Evolutionary conservation across 2,888 invertebrate species (phyloP).

Genomic region (Drosophila niveifrons): DNA sequence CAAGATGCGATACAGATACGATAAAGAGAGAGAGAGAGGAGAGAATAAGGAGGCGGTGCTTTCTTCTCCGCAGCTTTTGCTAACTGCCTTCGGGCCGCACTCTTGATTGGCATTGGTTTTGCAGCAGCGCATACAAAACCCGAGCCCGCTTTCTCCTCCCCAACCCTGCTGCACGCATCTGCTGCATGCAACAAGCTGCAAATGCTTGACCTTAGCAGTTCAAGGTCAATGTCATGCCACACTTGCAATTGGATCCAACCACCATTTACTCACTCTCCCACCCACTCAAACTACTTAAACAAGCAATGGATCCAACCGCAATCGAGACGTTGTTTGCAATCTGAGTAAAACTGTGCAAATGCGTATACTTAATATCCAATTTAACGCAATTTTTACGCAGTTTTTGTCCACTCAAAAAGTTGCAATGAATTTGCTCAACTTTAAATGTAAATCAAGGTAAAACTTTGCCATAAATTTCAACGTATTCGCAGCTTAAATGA

Average conservation of each 20-base stretch:
- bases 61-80: slow-evolving; percentile 5
- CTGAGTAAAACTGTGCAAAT: slow-evolving; percentile 1
- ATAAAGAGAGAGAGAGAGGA: slow-evolving; percentile 12
- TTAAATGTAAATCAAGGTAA: not conserved
- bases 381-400: not conserved
- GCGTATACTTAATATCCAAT: slow-evolving; percentile 13
- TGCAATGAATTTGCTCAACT: not conserved
- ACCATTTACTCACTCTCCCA: not conserved
- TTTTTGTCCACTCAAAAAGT: not conserved
- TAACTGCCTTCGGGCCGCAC: slow-evolving; percentile 24
- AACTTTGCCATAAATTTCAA: no score
- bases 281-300: slow-evolving; percentile 12
- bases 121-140: not conserved
- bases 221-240: slow-evolving; percentile 64
- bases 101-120: slow-evolving; percentile 26
- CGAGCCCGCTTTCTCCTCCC: not conserved
- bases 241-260: slow-evolving; percentile 4
- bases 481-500: no score
- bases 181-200: slow-evolving; percentile 71
- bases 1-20: slow-evolving; percentile 33
- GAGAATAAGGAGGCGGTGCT: not conserved
- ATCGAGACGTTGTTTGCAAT: slow-evolving; percentile 11
- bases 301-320: not conserved
- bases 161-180: not conserved
- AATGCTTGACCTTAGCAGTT: slow-evolving; percentile 55